A percentile compares a stretch with the other conserved stretches of the same genome.
phyloP scores from a whole-genome alignment of 2,113 vertebrate genomes.

The Marcusenius ussheri region DNA sequence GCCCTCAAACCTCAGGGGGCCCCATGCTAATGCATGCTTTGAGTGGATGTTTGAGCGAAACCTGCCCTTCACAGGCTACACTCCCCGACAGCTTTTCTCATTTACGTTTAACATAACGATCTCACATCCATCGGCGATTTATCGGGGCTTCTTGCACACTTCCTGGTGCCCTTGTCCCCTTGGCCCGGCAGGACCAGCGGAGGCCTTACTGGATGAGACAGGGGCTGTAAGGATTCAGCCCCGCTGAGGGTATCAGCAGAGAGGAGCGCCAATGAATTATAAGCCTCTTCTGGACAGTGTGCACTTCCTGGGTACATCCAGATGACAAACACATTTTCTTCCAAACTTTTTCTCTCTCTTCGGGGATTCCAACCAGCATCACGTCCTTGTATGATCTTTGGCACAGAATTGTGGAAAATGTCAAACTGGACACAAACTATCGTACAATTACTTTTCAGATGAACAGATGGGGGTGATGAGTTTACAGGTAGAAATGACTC shows the following conservation, averaged over 20 bases:
- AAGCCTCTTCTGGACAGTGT: constrained; percentile 24
- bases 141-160: background rate
- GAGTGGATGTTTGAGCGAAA: background rate
- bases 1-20: background rate
- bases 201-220: constrained; percentile 12
- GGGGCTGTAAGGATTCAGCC: constrained; percentile 17
- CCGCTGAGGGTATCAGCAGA: constrained; percentile 18
- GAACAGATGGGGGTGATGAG: constrained; percentile 29
- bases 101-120: background rate
- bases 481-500: constrained; percentile 14
- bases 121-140: constrained; percentile 2
- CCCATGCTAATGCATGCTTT: background rate
- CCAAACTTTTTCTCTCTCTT: constrained; percentile 18
- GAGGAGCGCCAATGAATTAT: constrained; percentile 34
- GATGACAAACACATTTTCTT: constrained; percentile 47
- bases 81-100: background rate
- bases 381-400: constrained; percentile 41
- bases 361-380: constrained; percentile 35
- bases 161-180: background rate
- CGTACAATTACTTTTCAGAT: constrained; percentile 32
- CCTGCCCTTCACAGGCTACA: background rate
- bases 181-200: background rate
- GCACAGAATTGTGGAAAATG: constrained; percentile 42
- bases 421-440: constrained; percentile 9
- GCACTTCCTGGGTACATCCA: constrained; percentile 37